Evolutionary conservation across 2,113 vertebrate species (phyloP).

Genomic region (Dolichotis patagonum): DNA sequence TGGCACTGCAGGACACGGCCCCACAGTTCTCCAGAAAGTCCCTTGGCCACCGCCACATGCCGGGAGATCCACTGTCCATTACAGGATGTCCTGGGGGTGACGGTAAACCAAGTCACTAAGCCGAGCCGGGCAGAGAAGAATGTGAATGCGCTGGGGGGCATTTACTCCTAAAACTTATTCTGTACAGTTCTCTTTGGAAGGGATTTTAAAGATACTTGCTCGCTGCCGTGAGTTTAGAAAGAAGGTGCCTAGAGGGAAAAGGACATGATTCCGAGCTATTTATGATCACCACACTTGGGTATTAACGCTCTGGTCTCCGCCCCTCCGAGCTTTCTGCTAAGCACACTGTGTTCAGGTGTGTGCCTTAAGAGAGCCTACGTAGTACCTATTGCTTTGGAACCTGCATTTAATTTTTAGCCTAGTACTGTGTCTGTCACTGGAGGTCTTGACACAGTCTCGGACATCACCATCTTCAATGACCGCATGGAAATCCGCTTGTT

Average conservation of each 20-base stretch:
- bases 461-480: neutral
- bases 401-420: too few species aligned
- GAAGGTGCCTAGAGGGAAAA: neutral
- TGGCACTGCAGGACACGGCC: neutral
- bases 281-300: fast-evolving
- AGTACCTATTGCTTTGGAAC: neutral
- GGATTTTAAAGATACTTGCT: neutral
- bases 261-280: fast-evolving
- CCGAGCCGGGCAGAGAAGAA: neutral
- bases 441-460: fast-evolving
- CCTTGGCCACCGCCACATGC: neutral
- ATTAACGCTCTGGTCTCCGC: fast-evolving
- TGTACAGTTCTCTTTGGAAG: neutral
- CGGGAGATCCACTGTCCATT: neutral
- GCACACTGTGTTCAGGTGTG: fast-evolving
- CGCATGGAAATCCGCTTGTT: fast-evolving
- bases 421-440: fast-evolving
- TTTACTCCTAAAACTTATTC: neutral
- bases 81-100: neutral
- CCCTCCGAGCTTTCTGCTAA: neutral
- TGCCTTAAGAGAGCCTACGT: neutral
- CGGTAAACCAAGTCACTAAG: neutral
- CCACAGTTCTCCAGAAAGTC: neutral
- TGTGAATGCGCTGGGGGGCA: fast-evolving
- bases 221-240: neutral